Evolutionary conservation across 2,113 vertebrate genomes (phyloP), one percentile per base, ranked within the genome.

Genomic region (Galeopterus variegatus): DNA sequence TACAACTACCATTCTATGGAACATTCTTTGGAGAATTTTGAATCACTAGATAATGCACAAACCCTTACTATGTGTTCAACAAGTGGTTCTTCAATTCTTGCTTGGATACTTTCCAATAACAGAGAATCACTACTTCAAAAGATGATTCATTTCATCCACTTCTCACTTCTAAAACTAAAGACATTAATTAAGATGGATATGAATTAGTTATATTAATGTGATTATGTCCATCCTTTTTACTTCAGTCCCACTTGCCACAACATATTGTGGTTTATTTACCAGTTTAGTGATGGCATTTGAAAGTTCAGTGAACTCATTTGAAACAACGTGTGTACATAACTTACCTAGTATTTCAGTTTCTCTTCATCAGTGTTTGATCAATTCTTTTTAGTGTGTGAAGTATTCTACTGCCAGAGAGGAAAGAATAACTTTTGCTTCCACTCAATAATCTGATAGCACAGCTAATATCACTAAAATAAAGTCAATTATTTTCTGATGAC

Each of bases 121-220:
- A 56, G 54, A 85, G 76, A 84, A 36, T 77, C 13, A 4, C 7
- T 73, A 52, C 56, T 33, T 91, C 41, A 95, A 65, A 88, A 70
- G 54, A 88, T 88, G 21, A 18, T n/a, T 41, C 14, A 45, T 93
- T 89, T 93, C 48, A 52, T 14, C 7, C 18, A 95, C 52, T 89
- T 81, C 50, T 80, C 79, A 86, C 19, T 72, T 95, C 23, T 79
- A 52, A 65, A 90, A 98, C 88, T 77, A 77, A 94, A 86, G 76
- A 60, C 6, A 65, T 75, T 76, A 90, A 90, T 33, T 72, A 62
- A n/a, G 9, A 77, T 28, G 2, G 26, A 88, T 85, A 86, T 6
- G 62, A 93, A 77, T 33, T 92, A 52, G 17, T 88, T 80, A 7
- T 88, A 65, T 81, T 76, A 92, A 41, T 67, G 21, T 88, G 13